Evolutionary conservation across 1,140 invertebrate genomes (phyloP).

Genomic region (Drosophila bocqueti): DNA sequence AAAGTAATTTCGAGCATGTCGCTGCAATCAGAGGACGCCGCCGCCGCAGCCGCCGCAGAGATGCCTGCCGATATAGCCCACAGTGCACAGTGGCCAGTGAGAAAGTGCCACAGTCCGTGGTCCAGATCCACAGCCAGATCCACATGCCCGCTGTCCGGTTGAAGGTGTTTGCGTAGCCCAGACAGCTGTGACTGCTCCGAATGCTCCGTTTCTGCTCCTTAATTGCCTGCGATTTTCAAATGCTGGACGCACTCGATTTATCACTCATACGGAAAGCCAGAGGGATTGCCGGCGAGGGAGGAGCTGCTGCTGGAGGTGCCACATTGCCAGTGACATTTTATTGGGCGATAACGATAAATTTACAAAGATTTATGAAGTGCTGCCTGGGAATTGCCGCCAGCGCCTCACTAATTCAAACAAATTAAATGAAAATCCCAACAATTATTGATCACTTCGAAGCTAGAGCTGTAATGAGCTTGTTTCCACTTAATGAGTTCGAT

Average conservation of each 20-base stretch:
- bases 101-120: constrained; percentile 30
- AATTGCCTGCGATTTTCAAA: constrained; percentile 80
- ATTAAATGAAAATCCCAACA: constrained; percentile 76
- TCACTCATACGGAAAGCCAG: constrained; percentile 42
- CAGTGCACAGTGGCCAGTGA: constrained; percentile 21
- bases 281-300: background rate
- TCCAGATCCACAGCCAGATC: constrained; percentile 2
- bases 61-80: constrained; percentile 70
- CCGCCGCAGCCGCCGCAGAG: constrained; percentile 52
- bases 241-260: constrained; percentile 78
- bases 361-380: constrained; percentile 77
- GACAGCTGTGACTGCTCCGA: constrained; percentile 44
- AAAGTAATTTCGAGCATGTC: constrained; percentile 82
- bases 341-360: constrained; percentile 83
- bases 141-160: constrained; percentile 18
- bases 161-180: constrained; percentile 62
- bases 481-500: constrained; percentile 61
- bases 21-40: constrained; percentile 73
- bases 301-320: constrained; percentile 16
- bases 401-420: constrained; percentile 74
- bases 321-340: constrained; percentile 75
- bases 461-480: constrained; percentile 60
- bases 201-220: constrained; percentile 42
- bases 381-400: constrained; percentile 49
- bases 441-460: constrained; percentile 67